Evolutionary conservation across 2,888 invertebrate species (phyloP).

Genomic region (Ctena decussata): DNA sequence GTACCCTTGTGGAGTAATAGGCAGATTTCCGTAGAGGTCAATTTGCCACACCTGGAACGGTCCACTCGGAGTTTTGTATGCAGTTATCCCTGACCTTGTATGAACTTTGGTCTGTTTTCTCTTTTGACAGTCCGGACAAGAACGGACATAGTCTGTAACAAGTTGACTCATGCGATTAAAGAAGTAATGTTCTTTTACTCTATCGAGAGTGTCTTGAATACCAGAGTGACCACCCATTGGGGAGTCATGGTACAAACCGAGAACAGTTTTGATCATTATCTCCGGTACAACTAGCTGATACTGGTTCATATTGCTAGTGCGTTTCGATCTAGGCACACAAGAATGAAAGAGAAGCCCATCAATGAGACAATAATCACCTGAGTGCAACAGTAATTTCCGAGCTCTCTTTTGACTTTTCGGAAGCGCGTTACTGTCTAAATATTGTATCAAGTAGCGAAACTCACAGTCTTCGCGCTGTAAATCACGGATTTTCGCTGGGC

Average conservation of each 20-base stretch:
- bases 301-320: slow-evolving; percentile 19
- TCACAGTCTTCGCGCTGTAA: background rate
- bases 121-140: slow-evolving; percentile 37
- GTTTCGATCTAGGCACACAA: slow-evolving; percentile 25
- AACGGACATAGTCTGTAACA: slow-evolving; percentile 27
- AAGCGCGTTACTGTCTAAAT: background rate
- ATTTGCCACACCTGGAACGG: slow-evolving; percentile 42
- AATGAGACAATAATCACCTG: slow-evolving; percentile 38
- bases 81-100: slow-evolving; percentile 19
- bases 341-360: slow-evolving; percentile 47
- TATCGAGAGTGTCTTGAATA: slow-evolving; percentile 43
- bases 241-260: slow-evolving; percentile 40
- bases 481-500: too few species aligned
- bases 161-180: slow-evolving; percentile 27
- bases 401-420: slow-evolving; percentile 38
- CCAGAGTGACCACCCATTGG: slow-evolving; percentile 39
- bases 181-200: slow-evolving; percentile 29
- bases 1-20: slow-evolving; percentile 21
- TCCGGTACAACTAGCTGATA: slow-evolving; percentile 50
- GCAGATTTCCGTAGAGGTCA: slow-evolving; percentile 38
- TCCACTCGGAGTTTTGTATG: slow-evolving; percentile 27
- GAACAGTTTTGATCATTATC: slow-evolving; percentile 26
- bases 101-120: slow-evolving; percentile 30
- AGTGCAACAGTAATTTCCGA: slow-evolving; percentile 31
- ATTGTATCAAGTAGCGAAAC: background rate